Conservation (phyloP, 2,888 invertebrate species). For the Caenorhabditis imperialis region DNA sequence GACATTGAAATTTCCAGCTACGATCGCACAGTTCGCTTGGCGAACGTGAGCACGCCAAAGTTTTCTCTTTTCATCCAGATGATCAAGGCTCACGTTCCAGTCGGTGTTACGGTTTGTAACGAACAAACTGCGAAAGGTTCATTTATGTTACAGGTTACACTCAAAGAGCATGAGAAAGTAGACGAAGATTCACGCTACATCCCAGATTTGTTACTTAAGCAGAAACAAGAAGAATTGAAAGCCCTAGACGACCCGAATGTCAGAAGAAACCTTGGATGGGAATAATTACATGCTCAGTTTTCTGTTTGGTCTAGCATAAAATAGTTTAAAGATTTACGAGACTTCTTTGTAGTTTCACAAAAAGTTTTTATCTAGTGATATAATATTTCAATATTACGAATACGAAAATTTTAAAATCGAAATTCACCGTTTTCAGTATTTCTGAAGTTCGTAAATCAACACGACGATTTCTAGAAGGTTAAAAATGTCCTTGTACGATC, state of each 20-base stretch:
- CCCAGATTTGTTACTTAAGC: conserved; percentile 72
- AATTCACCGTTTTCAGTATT: not conserved
- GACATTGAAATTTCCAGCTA: conserved; percentile 69
- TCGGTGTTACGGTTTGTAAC: conserved; percentile 67
- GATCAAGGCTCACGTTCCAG: conserved; percentile 71
- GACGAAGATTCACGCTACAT: conserved; percentile 76
- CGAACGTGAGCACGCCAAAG: conserved; percentile 67
- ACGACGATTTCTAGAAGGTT: too few species aligned
- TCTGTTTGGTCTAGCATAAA: too few species aligned
- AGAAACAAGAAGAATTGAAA: conserved; percentile 73
- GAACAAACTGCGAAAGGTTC: not conserved
- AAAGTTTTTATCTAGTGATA: not conserved
- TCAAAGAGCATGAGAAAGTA: conserved; percentile 74
- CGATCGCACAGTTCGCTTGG: conserved; percentile 67
- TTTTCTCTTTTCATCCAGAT: conserved; percentile 70
- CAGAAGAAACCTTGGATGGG: conserved; percentile 76
- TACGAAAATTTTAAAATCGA: not conserved
- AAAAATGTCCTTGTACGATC: conserved; percentile 62
- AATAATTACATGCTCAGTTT: conserved; percentile 49
- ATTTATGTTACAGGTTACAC: conserved; percentile 66
- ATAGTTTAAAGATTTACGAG: too few species aligned
- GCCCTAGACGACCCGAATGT: conserved; percentile 75
- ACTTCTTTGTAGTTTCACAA: too few species aligned
- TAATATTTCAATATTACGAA: not conserved
- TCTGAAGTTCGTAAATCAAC: not conserved